Evolutionary conservation across 35 echinoderm and acorn worm genomes (phyloP), one percentile per base, ranked within the genome.

Genomic region (Lytechinus variegatus): DNA sequence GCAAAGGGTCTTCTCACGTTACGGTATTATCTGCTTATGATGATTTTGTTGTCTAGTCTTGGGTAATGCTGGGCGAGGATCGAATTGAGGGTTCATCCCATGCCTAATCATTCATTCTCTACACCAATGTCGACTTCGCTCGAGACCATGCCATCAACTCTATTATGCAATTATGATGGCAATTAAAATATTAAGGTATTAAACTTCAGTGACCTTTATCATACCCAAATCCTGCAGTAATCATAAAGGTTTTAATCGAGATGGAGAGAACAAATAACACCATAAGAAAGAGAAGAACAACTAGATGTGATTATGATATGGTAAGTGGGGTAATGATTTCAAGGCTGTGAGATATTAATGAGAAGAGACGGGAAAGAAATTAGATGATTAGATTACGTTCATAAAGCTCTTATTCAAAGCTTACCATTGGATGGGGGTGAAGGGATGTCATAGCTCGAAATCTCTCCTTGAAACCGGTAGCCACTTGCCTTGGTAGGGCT

Each of bases 361-460:
- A 24, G 3, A 79, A n/a, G 66, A 79, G 16, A 79, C 16, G n/a
- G 66, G 66, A 79, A 19, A n/a, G 4, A 79, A 79, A 79, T 79
- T 79, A 24, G 19, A 79, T 79, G n/a, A 79, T 79, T 79, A 24
- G 19, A 79, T 79, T 79, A 79, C 24, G 19, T 79, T 24, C 21
- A 27, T 79, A 24, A 24, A 79, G 16, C 66, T 58, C 33, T 44
- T 44, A 44, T 2, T 44, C 16, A 8, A 79, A 79, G 86, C 94
- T 96, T 93, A 95, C 95, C 91, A 89, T 96, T 99, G 16, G 97
- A 94, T 5, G 98, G 98, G 33, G 98, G 98, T 94, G 98, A 99
- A 6, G 98, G 98, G 27, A 97, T 97, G 27, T 97, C 97, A 71
- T 99, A 99, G 53, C 94, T 96, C 29, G 97, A 96, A 8, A 97